phyloP scores from a whole-genome alignment of 2,888 invertebrate species.

The Drosophila lutescens region DNA sequence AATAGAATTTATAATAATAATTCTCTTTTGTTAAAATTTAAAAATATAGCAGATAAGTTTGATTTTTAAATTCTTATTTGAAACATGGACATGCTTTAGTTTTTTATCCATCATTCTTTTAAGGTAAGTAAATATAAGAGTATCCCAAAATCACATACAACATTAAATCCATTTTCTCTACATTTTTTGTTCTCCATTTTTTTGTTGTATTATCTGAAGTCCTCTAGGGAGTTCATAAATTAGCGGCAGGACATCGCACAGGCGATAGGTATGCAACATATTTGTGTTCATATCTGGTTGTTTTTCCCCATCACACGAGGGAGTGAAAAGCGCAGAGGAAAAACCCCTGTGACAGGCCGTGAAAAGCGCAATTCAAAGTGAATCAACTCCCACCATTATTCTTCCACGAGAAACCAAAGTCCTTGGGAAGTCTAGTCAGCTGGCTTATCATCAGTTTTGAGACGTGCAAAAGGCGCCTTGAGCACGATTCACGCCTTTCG shows the following conservation, averaged over 20 bases:
- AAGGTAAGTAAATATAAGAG: not conserved
- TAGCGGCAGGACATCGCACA: constrained; percentile 40
- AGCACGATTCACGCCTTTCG: constrained; percentile 66
- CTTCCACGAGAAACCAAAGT: not conserved
- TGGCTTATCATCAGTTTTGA: constrained; percentile 65
- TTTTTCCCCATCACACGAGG: not conserved
- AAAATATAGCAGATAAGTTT: too few species aligned
- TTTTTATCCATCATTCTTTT: not conserved
- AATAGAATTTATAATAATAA: not conserved
- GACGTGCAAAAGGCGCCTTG: constrained; percentile 46
- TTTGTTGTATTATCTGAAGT: not conserved
- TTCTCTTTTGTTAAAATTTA: too few species aligned
- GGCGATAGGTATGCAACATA: constrained; percentile 46
- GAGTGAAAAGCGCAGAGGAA: not conserved
- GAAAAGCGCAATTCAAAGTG: constrained; percentile 48
- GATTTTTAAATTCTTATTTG: not conserved
- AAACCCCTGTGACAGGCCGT: constrained; percentile 24
- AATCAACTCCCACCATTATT: not conserved
- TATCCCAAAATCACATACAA: not conserved
- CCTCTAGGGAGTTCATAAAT: constrained; percentile 43
- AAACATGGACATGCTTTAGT: not conserved
- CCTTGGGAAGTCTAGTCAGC: constrained; percentile 34
- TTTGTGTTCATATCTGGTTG: constrained; percentile 9
- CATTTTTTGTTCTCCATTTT: not conserved
- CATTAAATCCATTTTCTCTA: not conserved